Conservation (phyloP, 2,797 vertebrate species). For the Neopelma chrysocephalum region DNA sequence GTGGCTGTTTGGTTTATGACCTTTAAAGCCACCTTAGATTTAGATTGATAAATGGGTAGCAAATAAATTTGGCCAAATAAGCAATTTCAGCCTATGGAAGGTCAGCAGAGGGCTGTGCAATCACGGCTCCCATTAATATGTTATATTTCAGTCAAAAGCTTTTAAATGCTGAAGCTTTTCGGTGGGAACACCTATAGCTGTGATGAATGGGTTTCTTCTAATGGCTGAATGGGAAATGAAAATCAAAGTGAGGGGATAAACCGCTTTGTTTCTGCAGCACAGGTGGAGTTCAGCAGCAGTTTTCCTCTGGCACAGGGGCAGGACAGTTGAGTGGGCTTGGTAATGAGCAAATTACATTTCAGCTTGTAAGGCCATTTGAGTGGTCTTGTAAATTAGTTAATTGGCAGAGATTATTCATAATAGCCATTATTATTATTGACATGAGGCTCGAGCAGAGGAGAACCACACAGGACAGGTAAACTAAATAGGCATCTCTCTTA, state of each 20-base stretch:
- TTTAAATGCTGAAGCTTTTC: slow-evolving; percentile 72
- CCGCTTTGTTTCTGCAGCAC: neutral
- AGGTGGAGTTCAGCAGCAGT: neutral
- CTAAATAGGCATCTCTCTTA: neutral
- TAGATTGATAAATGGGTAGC: slow-evolving; percentile 73
- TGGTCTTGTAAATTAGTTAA: neutral
- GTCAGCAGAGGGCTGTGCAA: slow-evolving; percentile 73
- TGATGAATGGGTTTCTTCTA: slow-evolving; percentile 73
- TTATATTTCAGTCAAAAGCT: slow-evolving; percentile 76
- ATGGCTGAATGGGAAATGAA: slow-evolving; percentile 69
- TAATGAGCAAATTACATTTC: neutral
- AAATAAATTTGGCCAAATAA: slow-evolving; percentile 74
- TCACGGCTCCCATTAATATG: slow-evolving; percentile 76
- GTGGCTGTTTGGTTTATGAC: slow-evolving; percentile 69
- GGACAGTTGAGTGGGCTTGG: neutral
- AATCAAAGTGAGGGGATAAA: slow-evolving; percentile 44
- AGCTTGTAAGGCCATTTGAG: neutral
- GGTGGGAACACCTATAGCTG: slow-evolving; percentile 56
- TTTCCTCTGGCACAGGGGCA: slow-evolving; percentile 17
- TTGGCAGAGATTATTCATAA: neutral
- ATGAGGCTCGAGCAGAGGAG: neutral
- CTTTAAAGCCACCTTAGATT: slow-evolving; percentile 75
- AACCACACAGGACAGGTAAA: neutral
- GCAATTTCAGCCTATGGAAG: slow-evolving; percentile 70
- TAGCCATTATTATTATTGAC: neutral